Percentiles rank a stretch among this genome's conserved stretches.
Conservation (phyloP, 2,113 vertebrate species). For the Gila orcuttii region DNA sequence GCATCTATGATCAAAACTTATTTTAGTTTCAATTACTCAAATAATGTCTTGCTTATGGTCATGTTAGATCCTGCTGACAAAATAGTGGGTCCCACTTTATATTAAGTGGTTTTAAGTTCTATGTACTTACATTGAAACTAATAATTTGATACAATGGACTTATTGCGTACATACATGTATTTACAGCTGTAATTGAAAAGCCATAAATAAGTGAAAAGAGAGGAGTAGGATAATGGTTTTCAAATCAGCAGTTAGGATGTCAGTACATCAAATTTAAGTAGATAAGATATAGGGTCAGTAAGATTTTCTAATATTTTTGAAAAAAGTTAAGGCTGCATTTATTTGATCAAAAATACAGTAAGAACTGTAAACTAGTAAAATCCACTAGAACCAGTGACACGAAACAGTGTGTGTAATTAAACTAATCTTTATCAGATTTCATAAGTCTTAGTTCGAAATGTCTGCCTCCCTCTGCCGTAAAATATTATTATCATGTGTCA, state of each 20-base stretch:
- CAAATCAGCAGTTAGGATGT: background rate
- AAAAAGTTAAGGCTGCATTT: background rate
- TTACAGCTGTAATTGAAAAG: too few relatives aligned
- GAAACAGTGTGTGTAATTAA: background rate
- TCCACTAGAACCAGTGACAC: background rate
- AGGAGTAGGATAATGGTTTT: background rate
- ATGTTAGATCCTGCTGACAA: background rate
- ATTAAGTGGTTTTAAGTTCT: too few relatives aligned
- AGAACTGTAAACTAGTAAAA: background rate
- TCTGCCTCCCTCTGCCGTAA: background rate
- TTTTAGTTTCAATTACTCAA: background rate
- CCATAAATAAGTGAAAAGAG: background rate
- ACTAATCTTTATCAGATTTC: background rate
- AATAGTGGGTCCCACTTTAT: background rate
- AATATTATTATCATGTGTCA: background rate
- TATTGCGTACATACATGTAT: too few relatives aligned
- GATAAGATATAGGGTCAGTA: background rate
- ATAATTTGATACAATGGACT: too few relatives aligned
- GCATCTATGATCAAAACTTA: background rate
- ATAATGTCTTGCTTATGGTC: background rate
- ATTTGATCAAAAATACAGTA: background rate
- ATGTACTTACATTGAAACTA: too few relatives aligned
- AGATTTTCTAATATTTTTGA: background rate
- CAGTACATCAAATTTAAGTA: background rate
- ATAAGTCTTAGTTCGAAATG: background rate